Conservation (phyloP, 2,797 vertebrate species). For the Acomys russatus region DNA sequence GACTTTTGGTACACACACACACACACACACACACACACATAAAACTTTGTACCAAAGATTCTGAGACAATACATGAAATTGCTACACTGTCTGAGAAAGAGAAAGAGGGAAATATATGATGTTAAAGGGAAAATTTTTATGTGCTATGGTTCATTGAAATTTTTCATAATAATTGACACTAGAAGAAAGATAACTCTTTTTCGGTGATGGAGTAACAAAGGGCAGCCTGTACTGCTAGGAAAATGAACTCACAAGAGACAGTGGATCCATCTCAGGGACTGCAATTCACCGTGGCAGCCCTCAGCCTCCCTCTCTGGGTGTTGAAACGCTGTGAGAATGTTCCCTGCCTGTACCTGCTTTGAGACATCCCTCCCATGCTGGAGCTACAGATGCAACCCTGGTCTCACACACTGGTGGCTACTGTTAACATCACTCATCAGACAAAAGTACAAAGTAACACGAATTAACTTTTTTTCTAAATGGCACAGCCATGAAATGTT, state of each 20-base stretch:
- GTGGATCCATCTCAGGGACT: neutral
- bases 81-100: neutral
- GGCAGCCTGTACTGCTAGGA: neutral
- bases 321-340: neutral
- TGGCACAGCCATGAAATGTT: conserved; percentile 7
- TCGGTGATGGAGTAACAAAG: neutral
- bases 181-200: conserved; percentile 26
- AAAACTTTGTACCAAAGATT: neutral
- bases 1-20: neutral
- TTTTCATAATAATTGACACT: conserved; percentile 31
- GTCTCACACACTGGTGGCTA: neutral
- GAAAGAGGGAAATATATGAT: neutral
- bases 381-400: neutral
- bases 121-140: neutral
- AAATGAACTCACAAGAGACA: neutral
- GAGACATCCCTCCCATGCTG: neutral
- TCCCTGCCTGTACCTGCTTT: fast-evolving
- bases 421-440: neutral
- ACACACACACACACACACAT: neutral
- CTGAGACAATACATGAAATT: neutral
- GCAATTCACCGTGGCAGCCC: neutral
- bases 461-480: neutral
- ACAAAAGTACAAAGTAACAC: neutral
- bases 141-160: neutral
- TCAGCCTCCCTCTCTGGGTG: too few relatives aligned